phyloP scores from a whole-genome alignment of 2,888 invertebrate species.

The Plebejus argus region DNA sequence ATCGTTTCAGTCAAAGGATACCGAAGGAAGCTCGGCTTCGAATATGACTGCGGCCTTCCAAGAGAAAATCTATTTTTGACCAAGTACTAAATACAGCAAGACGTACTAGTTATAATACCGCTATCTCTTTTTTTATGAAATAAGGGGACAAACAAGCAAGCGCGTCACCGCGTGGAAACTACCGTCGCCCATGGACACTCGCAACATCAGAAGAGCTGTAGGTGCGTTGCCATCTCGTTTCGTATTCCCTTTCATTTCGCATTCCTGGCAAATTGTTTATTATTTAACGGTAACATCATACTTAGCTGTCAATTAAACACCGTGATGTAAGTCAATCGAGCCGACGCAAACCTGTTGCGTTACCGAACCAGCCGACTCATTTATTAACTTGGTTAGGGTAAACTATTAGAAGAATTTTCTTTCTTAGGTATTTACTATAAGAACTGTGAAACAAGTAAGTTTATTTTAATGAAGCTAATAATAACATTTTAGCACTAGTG shows the following conservation, averaged over 20 bases:
- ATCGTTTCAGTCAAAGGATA: too few species aligned
- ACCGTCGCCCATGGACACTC: too few species aligned
- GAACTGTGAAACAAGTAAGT: too few species aligned
- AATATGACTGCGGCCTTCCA: too few species aligned
- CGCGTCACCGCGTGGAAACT: too few species aligned
- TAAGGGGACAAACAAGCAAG: too few species aligned
- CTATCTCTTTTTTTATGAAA: neutral
- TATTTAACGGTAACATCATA: constrained; percentile 25
- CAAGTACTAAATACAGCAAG: too few species aligned
- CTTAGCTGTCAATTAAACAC: constrained; percentile 29
- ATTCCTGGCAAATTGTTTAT: constrained; percentile 7
- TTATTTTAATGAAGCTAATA: too few species aligned
- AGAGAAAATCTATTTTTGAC: neutral
- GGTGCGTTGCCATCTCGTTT: neutral
- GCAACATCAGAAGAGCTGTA: too few species aligned
- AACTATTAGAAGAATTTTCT: neutral
- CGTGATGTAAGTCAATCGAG: constrained; percentile 32
- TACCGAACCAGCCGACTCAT: constrained; percentile 16
- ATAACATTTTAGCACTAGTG: too few species aligned
- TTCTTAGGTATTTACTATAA: neutral
- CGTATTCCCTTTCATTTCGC: constrained; percentile 19
- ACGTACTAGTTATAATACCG: neutral
- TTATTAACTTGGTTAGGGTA: neutral
- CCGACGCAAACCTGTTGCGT: constrained; percentile 23
- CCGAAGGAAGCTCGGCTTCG: too few species aligned